Conservation (phyloP, 1,140 invertebrate genomes). For the Triops cancriformis region DNA sequence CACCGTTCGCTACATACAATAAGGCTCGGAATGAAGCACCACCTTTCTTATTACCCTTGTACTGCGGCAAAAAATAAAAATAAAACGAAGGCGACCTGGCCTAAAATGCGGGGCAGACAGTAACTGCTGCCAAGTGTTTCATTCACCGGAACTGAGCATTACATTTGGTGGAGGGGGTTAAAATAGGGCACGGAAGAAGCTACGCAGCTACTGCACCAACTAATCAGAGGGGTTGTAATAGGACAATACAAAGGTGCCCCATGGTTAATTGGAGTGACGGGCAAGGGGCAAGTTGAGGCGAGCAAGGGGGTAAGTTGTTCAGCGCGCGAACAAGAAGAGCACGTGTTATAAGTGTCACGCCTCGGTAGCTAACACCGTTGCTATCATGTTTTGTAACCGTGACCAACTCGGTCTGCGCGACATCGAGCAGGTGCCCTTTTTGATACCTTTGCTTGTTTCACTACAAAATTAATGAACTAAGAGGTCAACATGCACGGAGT, state of each 20-base stretch:
- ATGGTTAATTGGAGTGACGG: not conserved
- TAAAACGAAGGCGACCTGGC: not conserved
- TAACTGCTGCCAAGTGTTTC: not conserved
- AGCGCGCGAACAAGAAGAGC: conserved; percentile 7
- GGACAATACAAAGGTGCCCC: not conserved
- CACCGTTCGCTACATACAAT: too few relatives aligned
- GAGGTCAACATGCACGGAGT: not conserved
- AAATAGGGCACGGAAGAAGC: not conserved
- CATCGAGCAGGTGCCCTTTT: not conserved
- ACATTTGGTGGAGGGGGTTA: not conserved
- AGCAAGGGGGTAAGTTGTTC: not conserved
- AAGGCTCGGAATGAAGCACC: too few relatives aligned
- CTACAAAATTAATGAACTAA: not conserved
- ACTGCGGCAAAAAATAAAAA: not conserved
- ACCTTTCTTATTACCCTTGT: too few relatives aligned
- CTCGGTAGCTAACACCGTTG: not conserved
- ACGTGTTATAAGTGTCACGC: conserved; percentile 9
- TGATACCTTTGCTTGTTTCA: not conserved
- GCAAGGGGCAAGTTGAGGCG: not conserved
- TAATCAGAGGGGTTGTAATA: not conserved
- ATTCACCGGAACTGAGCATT: not conserved
- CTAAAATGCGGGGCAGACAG: not conserved
- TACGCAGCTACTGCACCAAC: not conserved
- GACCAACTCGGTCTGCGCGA: not conserved
- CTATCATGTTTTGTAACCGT: not conserved